phyloP scores from a whole-genome alignment of 2,888 invertebrate genomes.

The Eupeodes luniger region DNA sequence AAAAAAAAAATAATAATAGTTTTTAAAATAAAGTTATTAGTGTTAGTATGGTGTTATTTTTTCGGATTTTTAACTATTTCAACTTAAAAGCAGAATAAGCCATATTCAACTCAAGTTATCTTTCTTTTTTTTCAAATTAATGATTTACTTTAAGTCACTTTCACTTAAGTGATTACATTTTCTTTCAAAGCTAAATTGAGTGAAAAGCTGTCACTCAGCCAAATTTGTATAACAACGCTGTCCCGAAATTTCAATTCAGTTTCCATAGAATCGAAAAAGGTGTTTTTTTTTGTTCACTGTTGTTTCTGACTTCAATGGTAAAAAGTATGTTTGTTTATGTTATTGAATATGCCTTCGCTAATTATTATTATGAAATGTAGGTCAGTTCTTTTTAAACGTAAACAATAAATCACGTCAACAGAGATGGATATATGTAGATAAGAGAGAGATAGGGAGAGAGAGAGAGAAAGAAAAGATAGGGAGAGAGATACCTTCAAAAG shows the following conservation, averaged over 20 bases:
- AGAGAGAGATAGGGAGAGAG: not conserved
- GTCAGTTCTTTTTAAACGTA: slow-evolving; percentile 64
- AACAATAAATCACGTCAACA: slow-evolving; percentile 56
- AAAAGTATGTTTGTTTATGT: slow-evolving; percentile 38
- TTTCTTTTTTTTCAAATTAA: too few species aligned
- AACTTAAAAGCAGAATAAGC: too few species aligned
- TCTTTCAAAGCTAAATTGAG: too few species aligned
- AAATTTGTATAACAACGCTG: slow-evolving; percentile 24
- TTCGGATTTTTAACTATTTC: too few species aligned
- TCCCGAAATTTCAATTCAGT: slow-evolving; percentile 38
- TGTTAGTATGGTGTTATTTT: too few species aligned
- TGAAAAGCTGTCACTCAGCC: too few species aligned
- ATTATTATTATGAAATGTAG: slow-evolving; percentile 66
- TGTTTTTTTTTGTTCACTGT: slow-evolving; percentile 10
- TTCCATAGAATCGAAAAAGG: slow-evolving; percentile 56
- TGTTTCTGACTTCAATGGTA: slow-evolving; percentile 6
- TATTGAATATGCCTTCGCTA: slow-evolving; percentile 51
- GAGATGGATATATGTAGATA: not conserved
- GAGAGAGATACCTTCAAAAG: not conserved
- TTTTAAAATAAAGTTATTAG: too few species aligned
- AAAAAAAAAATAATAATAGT: too few species aligned
- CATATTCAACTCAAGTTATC: too few species aligned
- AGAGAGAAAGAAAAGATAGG: not conserved
- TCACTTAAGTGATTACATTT: too few species aligned
- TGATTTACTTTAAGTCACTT: too few species aligned